These are phyloP conservation scores for Gibbula magus DNA, from an alignment of 2,888 invertebrate genomes.

Conservation along the genomic window DNA sequence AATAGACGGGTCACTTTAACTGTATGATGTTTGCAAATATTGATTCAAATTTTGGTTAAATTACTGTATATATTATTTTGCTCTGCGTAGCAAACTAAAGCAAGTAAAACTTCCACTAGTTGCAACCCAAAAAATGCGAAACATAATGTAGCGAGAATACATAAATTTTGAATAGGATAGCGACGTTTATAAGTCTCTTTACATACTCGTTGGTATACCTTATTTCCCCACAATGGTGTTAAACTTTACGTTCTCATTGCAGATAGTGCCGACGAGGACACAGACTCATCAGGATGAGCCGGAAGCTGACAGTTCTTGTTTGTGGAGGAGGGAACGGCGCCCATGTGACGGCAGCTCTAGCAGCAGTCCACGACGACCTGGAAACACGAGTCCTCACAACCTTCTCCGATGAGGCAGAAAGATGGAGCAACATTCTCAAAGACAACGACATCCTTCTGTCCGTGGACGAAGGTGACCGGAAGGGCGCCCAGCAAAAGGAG, in stretches of 20 bases:
- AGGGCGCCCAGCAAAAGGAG: constrained; percentile 48
- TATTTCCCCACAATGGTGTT: too few relatives aligned
- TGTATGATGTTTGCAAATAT: too few relatives aligned
- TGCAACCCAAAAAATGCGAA: too few relatives aligned
- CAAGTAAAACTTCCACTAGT: too few relatives aligned
- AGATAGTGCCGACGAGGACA: neutral
- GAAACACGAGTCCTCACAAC: constrained; percentile 52
- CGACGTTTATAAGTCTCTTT: too few relatives aligned
- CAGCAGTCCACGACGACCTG: constrained; percentile 44
- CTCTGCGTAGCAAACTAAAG: too few relatives aligned
- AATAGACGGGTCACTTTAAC: too few relatives aligned
- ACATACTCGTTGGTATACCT: too few relatives aligned
- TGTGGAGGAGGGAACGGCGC: constrained; percentile 65
- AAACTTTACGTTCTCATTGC: neutral
- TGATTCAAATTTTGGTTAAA: too few relatives aligned
- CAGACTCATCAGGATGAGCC: neutral
- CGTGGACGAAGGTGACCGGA: constrained; percentile 14
- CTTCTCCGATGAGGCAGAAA: constrained; percentile 56
- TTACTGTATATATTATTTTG: too few relatives aligned
- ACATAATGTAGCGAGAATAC: too few relatives aligned
- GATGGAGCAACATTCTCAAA: constrained; percentile 44
- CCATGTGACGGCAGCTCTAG: constrained; percentile 51
- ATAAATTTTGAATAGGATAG: too few relatives aligned
- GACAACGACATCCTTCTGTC: constrained; percentile 35
- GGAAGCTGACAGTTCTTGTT: constrained; percentile 36